phyloP scores from a whole-genome alignment of 2,888 invertebrate genomes.

The Drosophila ochracea region DNA sequence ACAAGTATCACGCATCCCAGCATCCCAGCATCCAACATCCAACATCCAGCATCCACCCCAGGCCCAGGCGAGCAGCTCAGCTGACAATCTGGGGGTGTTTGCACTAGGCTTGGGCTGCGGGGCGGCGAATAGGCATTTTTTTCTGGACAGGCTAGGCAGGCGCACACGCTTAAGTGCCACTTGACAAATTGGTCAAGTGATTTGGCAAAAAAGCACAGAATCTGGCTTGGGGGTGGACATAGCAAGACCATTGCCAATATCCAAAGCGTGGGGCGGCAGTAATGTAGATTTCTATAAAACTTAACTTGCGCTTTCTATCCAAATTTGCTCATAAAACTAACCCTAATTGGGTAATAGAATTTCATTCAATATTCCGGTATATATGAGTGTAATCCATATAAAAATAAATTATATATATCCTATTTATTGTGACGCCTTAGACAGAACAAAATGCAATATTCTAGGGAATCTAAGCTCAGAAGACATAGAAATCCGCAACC shows the following conservation, averaged over 20 bases:
- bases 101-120: not conserved
- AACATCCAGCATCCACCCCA: conserved; percentile 48
- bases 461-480: not conserved
- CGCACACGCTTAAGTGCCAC: conserved; percentile 78
- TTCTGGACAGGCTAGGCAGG: conserved; percentile 18
- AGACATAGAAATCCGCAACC: not conserved
- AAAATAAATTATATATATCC: not conserved
- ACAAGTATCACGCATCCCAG: conserved; percentile 44
- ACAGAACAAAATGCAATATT: not conserved
- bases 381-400: not conserved
- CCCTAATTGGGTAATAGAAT: not conserved
- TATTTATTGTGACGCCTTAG: too few species aligned
- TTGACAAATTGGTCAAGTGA: conserved; percentile 85
- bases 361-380: not conserved
- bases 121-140: conserved; percentile 5
- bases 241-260: conserved; percentile 38
- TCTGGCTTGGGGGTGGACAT: conserved; percentile 8
- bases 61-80: conserved; percentile 4
- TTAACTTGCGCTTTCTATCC: not conserved
- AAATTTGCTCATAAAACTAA: not conserved
- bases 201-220: conserved; percentile 76
- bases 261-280: conserved; percentile 3
- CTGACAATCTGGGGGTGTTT: not conserved
- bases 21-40: conserved; percentile 3
- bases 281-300: conserved; percentile 4